A percentile compares a stretch with the other conserved stretches of the same genome.
Conservation (phyloP, 2,888 invertebrate genomes). For the Dicycla oo region DNA sequence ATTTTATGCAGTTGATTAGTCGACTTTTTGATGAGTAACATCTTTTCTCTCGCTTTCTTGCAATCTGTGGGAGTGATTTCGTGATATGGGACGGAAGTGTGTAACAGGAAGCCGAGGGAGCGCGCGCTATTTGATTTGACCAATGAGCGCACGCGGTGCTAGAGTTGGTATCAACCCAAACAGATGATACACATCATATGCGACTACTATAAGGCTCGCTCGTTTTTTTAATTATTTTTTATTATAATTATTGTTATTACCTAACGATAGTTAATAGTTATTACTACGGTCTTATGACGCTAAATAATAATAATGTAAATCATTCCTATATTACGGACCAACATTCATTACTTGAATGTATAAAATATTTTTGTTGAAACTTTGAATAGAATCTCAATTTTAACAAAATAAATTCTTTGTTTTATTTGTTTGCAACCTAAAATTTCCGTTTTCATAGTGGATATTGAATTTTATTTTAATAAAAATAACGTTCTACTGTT, state of each 20-base stretch:
- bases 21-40: too few relatives aligned
- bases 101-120: too few relatives aligned
- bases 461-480: not conserved
- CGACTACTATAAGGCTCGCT: too few relatives aligned
- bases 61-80: too few relatives aligned
- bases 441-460: not conserved
- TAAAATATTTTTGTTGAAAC: conserved; percentile 34
- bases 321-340: conserved; percentile 43
- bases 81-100: too few relatives aligned
- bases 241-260: not conserved
- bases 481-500: too few relatives aligned
- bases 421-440: conserved; percentile 18
- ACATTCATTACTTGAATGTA: conserved; percentile 58
- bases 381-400: conserved; percentile 63
- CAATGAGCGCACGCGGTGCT: too few relatives aligned
- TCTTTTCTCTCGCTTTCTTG: too few relatives aligned
- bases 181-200: too few relatives aligned
- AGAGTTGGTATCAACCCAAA: too few relatives aligned
- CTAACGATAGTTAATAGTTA: conserved; percentile 21
- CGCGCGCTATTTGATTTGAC: too few relatives aligned
- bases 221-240: too few relatives aligned
- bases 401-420: conserved; percentile 12
- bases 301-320: conserved; percentile 42
- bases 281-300: conserved; percentile 42
- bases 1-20: not conserved